phyloP scores from a whole-genome alignment of 2,797 vertebrate species.

The Oceanodroma leucorhoa region DNA sequence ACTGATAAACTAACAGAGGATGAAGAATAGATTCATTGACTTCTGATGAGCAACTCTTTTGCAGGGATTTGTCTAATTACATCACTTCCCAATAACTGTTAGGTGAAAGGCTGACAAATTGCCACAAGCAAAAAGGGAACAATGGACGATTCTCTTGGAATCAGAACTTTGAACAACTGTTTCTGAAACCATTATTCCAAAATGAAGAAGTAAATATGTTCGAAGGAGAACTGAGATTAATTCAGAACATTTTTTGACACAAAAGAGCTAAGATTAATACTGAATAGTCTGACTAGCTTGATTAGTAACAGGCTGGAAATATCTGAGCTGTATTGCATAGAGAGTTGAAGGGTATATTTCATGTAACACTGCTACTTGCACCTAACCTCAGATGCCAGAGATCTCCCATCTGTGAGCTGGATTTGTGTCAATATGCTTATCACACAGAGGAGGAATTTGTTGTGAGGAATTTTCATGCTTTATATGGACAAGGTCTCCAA shows the following conservation, averaged over 20 bases:
- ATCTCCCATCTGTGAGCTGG: not conserved
- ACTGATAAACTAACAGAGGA: not conserved
- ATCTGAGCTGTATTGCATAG: not conserved
- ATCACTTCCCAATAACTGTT: not conserved
- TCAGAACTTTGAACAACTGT: not conserved
- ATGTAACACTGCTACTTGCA: not conserved
- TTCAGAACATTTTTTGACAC: not conserved
- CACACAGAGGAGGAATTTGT: not conserved
- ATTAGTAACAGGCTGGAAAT: not conserved
- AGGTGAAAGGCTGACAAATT: not conserved
- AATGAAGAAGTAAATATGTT: not conserved
- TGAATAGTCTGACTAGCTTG: not conserved
- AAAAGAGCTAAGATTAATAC: not conserved
- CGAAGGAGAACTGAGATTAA: not conserved
- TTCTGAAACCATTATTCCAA: slow-evolving; percentile 5
- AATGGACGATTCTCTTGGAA: not conserved
- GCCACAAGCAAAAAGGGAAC: slow-evolving; percentile 2
- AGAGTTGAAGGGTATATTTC: not conserved
- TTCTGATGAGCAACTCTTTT: not conserved
- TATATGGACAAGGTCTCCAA: not conserved
- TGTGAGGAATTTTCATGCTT: not conserved
- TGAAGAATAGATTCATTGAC: not conserved
- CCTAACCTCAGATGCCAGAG: not conserved
- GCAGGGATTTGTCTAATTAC: not conserved
- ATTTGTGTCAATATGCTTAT: slow-evolving; percentile 23